A percentile compares a stretch with the other conserved stretches of the same genome.
phyloP scores from a whole-genome alignment of 2,888 invertebrate species.

The Tetramorium bicarinatum region DNA sequence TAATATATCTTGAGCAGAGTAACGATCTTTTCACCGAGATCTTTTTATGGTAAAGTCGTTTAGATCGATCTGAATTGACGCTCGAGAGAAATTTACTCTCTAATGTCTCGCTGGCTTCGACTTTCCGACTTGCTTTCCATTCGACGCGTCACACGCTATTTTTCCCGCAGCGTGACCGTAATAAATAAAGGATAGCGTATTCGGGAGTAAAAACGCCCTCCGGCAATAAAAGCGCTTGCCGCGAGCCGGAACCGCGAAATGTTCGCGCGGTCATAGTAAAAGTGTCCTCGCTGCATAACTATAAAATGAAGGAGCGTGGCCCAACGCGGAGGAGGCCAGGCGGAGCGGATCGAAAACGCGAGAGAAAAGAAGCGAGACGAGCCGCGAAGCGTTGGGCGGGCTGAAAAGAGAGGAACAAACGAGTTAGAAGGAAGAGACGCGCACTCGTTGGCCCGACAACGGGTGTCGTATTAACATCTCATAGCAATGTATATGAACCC shows the following conservation, averaged over 20 bases:
- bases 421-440: slow-evolving; percentile 44
- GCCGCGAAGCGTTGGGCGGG: background rate
- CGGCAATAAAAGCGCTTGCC: slow-evolving; percentile 80
- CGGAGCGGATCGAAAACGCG: slow-evolving; percentile 54
- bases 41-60: background rate
- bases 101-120: background rate
- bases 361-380: slow-evolving; percentile 43
- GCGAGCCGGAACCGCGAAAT: slow-evolving; percentile 77
- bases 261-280: slow-evolving; percentile 78
- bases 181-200: slow-evolving; percentile 64
- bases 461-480: slow-evolving; percentile 81
- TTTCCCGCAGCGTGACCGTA: slow-evolving; percentile 39
- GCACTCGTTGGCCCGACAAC: slow-evolving; percentile 69
- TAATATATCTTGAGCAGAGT: slow-evolving; percentile 10
- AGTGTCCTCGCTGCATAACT: slow-evolving; percentile 83
- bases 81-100: background rate
- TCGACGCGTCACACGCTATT: background rate
- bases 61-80: background rate
- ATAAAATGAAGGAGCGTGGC: slow-evolving; percentile 81
- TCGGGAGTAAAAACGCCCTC: slow-evolving; percentile 71
- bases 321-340: slow-evolving; percentile 44
- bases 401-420: slow-evolving; percentile 29
- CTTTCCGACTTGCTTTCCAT: slow-evolving; percentile 13
- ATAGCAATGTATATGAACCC: slow-evolving; percentile 77
- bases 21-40: background rate